Base-by-base conservation (phyloP, 2,113 vertebrate genomes). In the Oenanthe melanoleuca region DNA sequence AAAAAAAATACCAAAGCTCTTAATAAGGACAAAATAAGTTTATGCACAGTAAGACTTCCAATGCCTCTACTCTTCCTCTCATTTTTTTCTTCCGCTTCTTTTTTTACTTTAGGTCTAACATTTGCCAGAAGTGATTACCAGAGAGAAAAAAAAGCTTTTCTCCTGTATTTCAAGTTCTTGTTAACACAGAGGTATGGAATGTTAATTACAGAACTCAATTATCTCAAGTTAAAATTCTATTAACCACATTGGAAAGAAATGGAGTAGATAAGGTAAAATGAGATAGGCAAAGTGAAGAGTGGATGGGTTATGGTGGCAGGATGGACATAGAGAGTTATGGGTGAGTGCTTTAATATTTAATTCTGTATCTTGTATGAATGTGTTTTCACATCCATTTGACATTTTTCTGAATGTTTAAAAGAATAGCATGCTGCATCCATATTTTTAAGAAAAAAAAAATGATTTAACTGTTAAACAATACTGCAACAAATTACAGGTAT, bases 141-240 rank as follows among this genome's bases (percentile, higher is more conserved):
- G 16, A 45, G 28, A 64, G 12, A 21, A 40, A 87, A 83, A 18
- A 2, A 21, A 8, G 0, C 2, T 71, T 72, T 95, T 95, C 31
- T 84, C 31, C 40, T 72, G 38, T 64, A 50, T 92, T 87, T 84
- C 44, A 92, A 67, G 49, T 84, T 64, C 57, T 61, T 64, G 23
- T 57, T 89, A 82, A 4, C 53, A 61, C 21, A 84, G 61, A 75
- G 31, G 53, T 44, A 89, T 91, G n/a, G 23, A 79, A 92, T 75
- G 66, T 72, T 92, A 93, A 95, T 96, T 91, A 91, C 18, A 87
- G 53, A 84, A 81, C 40, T 92, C 65, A 85, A 33, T 89, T 95
- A 89, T 61, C 73, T 81, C 47, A 65, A 53, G 47, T 72, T 93
- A 89, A 93, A 93, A 79, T 91, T 89, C 65, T 57, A 23, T 82